Percentiles rank a stretch among this genome's conserved stretches.
Evolutionary conservation across 2,113 vertebrate species (phyloP).

Genomic region (Neomonachus schauinslandi): DNA sequence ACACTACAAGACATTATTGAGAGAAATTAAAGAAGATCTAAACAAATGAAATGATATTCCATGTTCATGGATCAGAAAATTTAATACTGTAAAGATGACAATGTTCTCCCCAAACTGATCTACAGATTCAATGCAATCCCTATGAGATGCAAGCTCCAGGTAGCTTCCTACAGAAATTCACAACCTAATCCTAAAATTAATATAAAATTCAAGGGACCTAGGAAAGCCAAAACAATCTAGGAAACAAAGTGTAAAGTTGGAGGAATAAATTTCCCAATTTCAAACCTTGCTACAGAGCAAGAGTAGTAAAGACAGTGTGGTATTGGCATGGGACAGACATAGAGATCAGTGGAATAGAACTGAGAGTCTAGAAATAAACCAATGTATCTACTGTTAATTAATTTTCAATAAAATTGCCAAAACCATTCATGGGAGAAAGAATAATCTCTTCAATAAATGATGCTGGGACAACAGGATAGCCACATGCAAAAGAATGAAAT

Average conservation of each 20-base stretch:
- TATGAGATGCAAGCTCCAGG: background rate
- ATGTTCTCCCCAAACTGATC: background rate
- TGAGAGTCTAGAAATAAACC: background rate
- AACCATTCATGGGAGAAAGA: background rate
- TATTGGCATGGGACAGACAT: background rate
- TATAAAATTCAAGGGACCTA: background rate
- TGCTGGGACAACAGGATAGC: background rate
- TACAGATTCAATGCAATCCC: background rate
- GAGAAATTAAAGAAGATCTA: constrained; percentile 25
- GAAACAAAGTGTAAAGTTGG: background rate
- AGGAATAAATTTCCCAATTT: background rate
- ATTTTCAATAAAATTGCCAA: background rate
- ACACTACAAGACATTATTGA: background rate
- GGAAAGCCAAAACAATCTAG: background rate
- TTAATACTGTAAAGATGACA: background rate
- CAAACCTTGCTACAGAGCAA: background rate
- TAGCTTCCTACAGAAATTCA: background rate
- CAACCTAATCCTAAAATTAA: constrained; percentile 13
- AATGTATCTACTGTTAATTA: background rate
- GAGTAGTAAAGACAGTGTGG: background rate
- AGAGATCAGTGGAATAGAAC: background rate
- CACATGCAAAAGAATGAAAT: background rate
- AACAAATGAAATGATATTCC: background rate
- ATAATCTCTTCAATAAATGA: background rate
- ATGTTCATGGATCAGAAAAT: background rate